These are phyloP conservation scores for Xylophagus ater DNA, from an alignment of 2,888 invertebrate species.

Conservation along the genomic window DNA sequence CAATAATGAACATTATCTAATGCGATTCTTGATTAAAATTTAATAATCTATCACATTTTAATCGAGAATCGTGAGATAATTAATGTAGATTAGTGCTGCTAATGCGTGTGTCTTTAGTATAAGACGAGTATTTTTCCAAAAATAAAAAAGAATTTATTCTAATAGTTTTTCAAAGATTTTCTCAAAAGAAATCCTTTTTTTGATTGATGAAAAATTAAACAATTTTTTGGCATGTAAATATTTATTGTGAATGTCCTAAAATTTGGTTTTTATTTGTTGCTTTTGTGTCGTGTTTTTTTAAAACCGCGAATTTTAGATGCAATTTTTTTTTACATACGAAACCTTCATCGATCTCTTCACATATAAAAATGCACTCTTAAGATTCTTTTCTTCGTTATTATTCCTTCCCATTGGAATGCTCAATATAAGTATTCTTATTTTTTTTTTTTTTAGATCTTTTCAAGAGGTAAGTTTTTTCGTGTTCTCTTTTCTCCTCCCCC, in stretches of 20 bases:
- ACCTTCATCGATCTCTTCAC: conserved; percentile 7
- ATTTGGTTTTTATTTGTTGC: not conserved
- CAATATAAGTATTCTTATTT: no score
- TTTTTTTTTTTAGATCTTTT: no score
- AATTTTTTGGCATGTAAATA: not conserved
- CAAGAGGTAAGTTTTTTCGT: no score
- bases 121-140: conserved; percentile 1
- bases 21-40: no score
- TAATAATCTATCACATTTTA: no score
- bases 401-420: no score
- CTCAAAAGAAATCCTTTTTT: no score
- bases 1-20: not conserved
- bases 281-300: not conserved
- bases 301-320: no score
- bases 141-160: conserved; percentile 11
- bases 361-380: conserved; percentile 11
- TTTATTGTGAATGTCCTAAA: not conserved
- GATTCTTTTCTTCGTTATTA: conserved; percentile 15
- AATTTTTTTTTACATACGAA: conserved; percentile 6
- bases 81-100: conserved; percentile 1
- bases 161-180: conserved; percentile 7
- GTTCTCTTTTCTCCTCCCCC: no score
- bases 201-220: no score
- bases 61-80: no score
- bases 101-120: not conserved